These are phyloP conservation scores for Bombyx mandarina DNA, from an alignment of 1,140 invertebrate species.

Conservation along the genomic window DNA sequence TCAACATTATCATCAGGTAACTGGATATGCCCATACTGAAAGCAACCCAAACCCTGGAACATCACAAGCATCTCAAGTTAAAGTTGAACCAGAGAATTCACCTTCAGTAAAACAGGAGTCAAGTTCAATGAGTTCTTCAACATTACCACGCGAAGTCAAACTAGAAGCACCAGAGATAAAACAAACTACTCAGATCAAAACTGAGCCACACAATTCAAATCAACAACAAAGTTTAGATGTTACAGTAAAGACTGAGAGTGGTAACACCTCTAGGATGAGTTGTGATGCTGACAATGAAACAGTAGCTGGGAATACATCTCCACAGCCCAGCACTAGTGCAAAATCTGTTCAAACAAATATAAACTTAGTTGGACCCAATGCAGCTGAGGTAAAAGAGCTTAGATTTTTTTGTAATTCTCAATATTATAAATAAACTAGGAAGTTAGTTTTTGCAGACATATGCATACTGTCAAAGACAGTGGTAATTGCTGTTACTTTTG, in stretches of 20 bases:
- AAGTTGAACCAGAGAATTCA: conserved; percentile 36
- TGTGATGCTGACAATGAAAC: conserved; percentile 20
- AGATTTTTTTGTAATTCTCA: too few relatives aligned
- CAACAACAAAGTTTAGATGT: conserved; percentile 13
- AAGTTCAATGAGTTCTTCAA: neutral
- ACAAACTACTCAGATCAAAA: conserved; percentile 21
- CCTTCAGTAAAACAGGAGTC: conserved; percentile 18
- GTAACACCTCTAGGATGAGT: conserved; percentile 16
- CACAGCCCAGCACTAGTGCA: conserved; percentile 54
- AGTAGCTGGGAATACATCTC: conserved; percentile 33
- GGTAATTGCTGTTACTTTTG: too few relatives aligned
- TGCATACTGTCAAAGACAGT: too few relatives aligned
- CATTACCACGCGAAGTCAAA: conserved; percentile 16
- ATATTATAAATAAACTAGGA: too few relatives aligned
- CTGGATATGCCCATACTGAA: neutral
- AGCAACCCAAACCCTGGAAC: conserved; percentile 2
- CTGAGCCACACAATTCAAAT: conserved; percentile 20
- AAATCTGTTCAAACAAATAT: conserved; percentile 7
- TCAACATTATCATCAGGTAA: conserved; percentile 25
- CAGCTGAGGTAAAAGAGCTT: too few relatives aligned
- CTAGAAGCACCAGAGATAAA: conserved; percentile 9
- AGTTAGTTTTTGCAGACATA: too few relatives aligned
- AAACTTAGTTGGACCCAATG: too few relatives aligned
- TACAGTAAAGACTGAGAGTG: conserved; percentile 36
- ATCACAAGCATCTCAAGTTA: conserved; percentile 26